A percentile compares a stretch with the other conserved stretches of the same genome.
Conservation (phyloP, 2,797 vertebrate species). For the Coracias cyanogaster region DNA sequence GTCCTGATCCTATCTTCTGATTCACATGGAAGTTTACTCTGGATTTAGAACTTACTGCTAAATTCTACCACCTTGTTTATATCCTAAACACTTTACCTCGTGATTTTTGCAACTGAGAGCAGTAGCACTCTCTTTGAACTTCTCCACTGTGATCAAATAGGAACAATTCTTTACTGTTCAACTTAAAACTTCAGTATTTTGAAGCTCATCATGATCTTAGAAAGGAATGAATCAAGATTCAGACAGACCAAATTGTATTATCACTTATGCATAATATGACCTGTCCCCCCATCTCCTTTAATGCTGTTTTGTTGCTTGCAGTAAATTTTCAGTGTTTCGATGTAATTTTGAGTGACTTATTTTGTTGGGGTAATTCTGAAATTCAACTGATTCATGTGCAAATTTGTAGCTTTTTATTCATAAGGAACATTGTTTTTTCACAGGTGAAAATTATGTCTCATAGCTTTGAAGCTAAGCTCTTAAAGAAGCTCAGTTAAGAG, state of each 20-base stretch:
- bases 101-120: background rate
- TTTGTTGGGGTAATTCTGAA: background rate
- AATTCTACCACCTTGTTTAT: background rate
- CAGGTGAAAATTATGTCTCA: background rate
- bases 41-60: background rate
- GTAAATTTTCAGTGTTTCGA: background rate
- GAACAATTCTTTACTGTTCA: background rate
- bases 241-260: background rate
- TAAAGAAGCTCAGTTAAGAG: background rate
- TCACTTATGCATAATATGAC: background rate
- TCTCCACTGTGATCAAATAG: background rate
- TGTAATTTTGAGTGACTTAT: background rate
- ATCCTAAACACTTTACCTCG: background rate
- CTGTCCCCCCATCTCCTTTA: background rate
- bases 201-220: background rate
- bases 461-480: background rate
- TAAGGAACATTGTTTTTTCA: background rate
- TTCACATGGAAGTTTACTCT: background rate
- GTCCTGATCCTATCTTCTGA: background rate
- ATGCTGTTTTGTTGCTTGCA: background rate
- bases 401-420: background rate
- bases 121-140: background rate
- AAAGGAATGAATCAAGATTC: background rate
- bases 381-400: background rate
- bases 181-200: background rate